Evolutionary conservation across 2,113 vertebrate species (phyloP), one percentile per base, ranked within the genome.

Genomic region (Pogonocichla stellata): DNA sequence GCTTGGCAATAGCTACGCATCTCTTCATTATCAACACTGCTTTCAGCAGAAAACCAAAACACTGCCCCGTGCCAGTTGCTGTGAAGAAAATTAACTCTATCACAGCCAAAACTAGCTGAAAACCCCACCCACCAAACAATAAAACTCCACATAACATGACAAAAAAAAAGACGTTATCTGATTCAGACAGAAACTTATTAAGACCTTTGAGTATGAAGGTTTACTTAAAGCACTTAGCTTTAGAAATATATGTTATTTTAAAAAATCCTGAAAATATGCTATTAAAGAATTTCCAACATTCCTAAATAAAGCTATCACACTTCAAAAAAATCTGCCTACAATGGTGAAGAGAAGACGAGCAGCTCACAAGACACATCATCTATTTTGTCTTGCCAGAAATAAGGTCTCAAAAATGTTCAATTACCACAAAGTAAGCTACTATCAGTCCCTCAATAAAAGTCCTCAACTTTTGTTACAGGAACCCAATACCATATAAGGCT

Each of bases 101-200:
- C 12, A 5, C 70, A 82, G n/a, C 6, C 13, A 47, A 82, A 72
- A 80, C 5, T 19, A 65, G 23, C 12, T 51, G 43, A 65, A 57
- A 58, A 38, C 3, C 3, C 3, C 31, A 54, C 1, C 9, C 8
- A 54, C 8, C 16, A 58, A 69, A 51, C 8, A 70, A 57, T 5
- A 75, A 69, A 75, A 57, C 1, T 3, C 9, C 19, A 67, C 2
- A 18, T 36, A 14, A 28, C 5, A 4, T 13, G 12, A 72, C 14
- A 23, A 45, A 33, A 38, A 31, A 15, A 18, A 9, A 9, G 8
- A 5, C 8, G 0, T 0, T 16, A 56, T 2, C 7, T 69, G 7
- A 60, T 51, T 77, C n/a, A 53, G 42, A 61, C 11, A 84, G 56
- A 48, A 80, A n/a, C 40, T 53, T n/a, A 19, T 0, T 53, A 70